Base-by-base conservation (phyloP, 2,113 vertebrate genomes). In the Monarcha castaneiventris region DNA sequence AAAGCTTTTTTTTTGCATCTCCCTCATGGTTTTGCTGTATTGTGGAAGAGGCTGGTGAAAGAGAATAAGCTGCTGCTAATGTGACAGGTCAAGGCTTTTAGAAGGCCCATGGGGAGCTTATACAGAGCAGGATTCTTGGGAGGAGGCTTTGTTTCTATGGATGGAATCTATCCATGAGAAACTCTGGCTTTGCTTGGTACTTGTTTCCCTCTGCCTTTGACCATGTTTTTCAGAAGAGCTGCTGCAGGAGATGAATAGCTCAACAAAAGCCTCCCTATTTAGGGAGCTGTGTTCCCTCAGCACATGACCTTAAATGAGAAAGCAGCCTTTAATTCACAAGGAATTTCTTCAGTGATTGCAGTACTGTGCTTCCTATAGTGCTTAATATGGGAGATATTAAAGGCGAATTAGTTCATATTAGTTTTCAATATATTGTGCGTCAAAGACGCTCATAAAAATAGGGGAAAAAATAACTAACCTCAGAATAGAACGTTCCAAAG, bases 281-380 rank as follows among this genome's bases (percentile, higher is more conserved):
- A 92, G 90, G 88, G 86, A 93, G 90, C 88, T 96, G 86, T 96
- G 96, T 93, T 96, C 96, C 80, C 94, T 94, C 86, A 95, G 94
- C 94, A 95, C 94, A 95, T 96, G 96, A 96, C 96, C 96, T 96
- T 97, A 94, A 96, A 97, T 94, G 94, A 96, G 94, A 97, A 96
- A 96, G 93, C 96, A 96, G 96, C 90, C 88, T 95, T 93, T 96
- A 96, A 97, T 95, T 96, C 96, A 92, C 93, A 96, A 97, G 80
- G 96, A 95, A 96, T 96, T 97, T 96, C 90, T 90, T 95, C 88
- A 92, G 88, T 29, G 11, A 84, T 92, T 93, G 90, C 44, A 92
- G 69, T 37, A 43, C 49, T 94, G 63, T 89, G 88, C 90, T 96
- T 96, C 83, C 75, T 96, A 94, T 94, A 94, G 82, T 55, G 66